Conservation (phyloP, 2,797 vertebrate species). For the Lerista edwardsae region DNA sequence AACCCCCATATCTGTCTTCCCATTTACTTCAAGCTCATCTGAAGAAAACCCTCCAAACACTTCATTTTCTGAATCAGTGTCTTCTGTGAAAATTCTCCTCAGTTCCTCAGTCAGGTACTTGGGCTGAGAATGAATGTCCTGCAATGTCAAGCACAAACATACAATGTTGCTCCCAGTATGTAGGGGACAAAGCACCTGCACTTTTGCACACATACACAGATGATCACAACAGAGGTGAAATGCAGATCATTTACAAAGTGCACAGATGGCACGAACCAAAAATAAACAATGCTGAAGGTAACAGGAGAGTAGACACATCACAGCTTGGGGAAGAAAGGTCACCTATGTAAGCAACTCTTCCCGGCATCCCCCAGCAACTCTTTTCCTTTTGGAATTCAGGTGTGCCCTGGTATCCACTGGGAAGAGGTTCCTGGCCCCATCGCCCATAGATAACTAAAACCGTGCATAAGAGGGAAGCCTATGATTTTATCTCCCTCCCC, state of each 20-base stretch:
- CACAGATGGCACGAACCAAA: not conserved
- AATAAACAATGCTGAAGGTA: not conserved
- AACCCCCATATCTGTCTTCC: conserved; percentile 68
- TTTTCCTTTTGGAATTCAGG: not conserved
- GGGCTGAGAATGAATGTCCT: conserved; percentile 80
- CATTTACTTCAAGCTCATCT: conserved; percentile 69
- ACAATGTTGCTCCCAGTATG: not conserved
- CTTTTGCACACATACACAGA: not conserved
- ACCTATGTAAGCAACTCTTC: not conserved
- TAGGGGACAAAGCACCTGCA: not conserved
- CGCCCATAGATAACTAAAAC: too few species aligned
- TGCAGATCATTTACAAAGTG: not conserved
- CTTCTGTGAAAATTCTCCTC: conserved; percentile 85
- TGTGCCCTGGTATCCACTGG: too few species aligned
- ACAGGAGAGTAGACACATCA: not conserved
- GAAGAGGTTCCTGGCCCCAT: too few species aligned
- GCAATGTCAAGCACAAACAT: conserved; percentile 30
- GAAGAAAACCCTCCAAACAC: conserved; percentile 88
- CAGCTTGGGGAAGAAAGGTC: conserved; percentile 1
- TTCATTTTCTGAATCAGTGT: conserved; percentile 86
- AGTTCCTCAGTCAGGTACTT: conserved; percentile 86
- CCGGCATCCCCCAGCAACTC: not conserved
- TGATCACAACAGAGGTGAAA: not conserved
- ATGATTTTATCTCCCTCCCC: too few species aligned
- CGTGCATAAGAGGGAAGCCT: too few species aligned